Evolutionary conservation across 1,140 invertebrate species (phyloP).

Genomic region (Drosophila mojavensis): DNA sequence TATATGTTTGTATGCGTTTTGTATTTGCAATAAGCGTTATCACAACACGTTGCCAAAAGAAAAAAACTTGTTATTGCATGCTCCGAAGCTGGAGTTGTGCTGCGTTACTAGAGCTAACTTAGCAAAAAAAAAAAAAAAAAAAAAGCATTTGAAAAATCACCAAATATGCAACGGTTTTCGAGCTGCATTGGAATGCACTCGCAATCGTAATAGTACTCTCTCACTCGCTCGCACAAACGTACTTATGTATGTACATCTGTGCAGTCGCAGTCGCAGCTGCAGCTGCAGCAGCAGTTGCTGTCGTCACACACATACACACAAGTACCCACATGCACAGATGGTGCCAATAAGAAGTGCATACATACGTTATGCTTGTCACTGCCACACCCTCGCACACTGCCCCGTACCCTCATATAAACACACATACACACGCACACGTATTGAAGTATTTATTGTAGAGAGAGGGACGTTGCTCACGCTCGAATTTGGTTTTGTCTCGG

Average conservation of each 20-base stretch:
- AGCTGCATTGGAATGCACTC: conserved; percentile 59
- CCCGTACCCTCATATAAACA: conserved; percentile 20
- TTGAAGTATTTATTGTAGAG: conserved; percentile 11
- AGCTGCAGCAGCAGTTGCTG: conserved; percentile 1
- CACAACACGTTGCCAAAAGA: conserved; percentile 54
- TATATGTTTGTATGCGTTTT: conserved; percentile 8
- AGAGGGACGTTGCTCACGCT: conserved; percentile 30
- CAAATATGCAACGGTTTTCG: conserved; percentile 55
- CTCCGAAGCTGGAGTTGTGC: conserved; percentile 1
- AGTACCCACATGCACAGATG: conserved; percentile 13
- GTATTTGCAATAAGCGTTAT: conserved; percentile 46
- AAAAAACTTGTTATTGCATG: conserved; percentile 51
- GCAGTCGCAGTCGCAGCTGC: conserved; percentile 8
- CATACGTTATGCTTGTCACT: conserved; percentile 62
- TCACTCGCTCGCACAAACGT: conserved; percentile 28
- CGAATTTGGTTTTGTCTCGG: conserved; percentile 44
- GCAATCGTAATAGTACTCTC: conserved; percentile 26
- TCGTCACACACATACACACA: neutral
- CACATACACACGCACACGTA: neutral
- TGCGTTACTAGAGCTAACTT: conserved; percentile 1
- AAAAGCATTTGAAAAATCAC: conserved; percentile 42
- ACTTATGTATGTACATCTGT: conserved; percentile 12
- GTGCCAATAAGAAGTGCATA: conserved; percentile 26
- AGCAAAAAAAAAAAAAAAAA: conserved; percentile 20
- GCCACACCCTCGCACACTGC: conserved; percentile 67